Conservation (phyloP, 2,888 invertebrate species). For the Lepidonotus clava region DNA sequence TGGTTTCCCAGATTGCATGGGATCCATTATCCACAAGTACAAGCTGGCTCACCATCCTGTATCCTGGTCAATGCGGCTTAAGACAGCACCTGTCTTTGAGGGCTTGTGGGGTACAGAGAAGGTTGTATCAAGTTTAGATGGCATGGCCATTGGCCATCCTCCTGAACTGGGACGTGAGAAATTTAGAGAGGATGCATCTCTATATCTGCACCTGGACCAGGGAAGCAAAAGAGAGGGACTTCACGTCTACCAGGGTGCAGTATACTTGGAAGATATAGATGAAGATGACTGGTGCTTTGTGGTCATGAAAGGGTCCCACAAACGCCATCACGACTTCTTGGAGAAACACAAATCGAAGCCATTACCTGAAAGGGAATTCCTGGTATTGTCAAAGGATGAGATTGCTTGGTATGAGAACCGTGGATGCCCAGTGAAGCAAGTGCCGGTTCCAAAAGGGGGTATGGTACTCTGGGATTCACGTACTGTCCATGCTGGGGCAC, state of each 20-base stretch:
- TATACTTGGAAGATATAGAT: conserved; percentile 68
- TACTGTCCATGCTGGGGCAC: conserved; percentile 73
- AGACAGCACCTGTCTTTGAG: too few species aligned
- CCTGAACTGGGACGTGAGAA: too few species aligned
- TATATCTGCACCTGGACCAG: conserved; percentile 75
- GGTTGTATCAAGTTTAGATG: too few species aligned
- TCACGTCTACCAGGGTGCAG: conserved; percentile 73
- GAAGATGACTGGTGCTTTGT: conserved; percentile 65
- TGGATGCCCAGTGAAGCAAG: conserved; percentile 67
- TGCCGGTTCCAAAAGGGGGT: conserved; percentile 74
- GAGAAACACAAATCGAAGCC: too few species aligned
- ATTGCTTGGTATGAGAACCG: conserved; percentile 65
- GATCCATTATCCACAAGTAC: too few species aligned
- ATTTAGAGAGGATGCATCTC: too few species aligned
- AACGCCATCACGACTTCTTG: conserved; percentile 63
- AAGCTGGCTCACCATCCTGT: too few species aligned
- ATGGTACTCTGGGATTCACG: conserved; percentile 76
- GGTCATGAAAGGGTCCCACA: conserved; percentile 67
- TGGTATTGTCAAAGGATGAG: conserved; percentile 64
- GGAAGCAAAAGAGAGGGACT: conserved; percentile 69
- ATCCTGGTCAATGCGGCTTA: too few species aligned
- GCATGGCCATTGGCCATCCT: too few species aligned
- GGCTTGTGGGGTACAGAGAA: too few species aligned
- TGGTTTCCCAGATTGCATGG: too few species aligned
- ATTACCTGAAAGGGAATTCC: conserved; percentile 59